Conservation (phyloP, 2,888 invertebrate species). For the Sialis lutaria region DNA sequence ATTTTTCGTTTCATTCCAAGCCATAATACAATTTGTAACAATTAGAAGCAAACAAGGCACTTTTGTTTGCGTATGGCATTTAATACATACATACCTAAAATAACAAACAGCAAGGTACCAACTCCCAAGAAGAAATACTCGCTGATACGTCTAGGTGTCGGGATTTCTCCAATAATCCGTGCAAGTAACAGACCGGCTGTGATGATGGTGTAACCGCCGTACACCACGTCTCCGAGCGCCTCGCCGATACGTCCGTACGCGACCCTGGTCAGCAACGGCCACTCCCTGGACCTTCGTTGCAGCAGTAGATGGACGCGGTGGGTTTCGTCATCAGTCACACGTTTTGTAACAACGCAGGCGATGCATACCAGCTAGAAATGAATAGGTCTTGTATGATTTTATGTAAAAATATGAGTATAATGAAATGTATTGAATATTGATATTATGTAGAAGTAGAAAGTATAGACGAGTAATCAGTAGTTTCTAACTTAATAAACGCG, state of each 20-base stretch:
- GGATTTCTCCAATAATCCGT: slow-evolving; percentile 45
- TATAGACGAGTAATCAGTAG: no score
- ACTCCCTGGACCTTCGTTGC: slow-evolving; percentile 55
- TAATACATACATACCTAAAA: slow-evolving; percentile 34
- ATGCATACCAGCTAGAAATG: slow-evolving; percentile 41
- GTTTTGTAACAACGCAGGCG: slow-evolving; percentile 47
- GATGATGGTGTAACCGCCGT: slow-evolving; percentile 53
- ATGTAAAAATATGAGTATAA: no score
- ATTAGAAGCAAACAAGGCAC: no score
- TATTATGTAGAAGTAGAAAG: no score
- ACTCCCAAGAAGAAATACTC: slow-evolving; percentile 53
- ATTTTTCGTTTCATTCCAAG: no score
- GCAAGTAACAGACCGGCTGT: slow-evolving; percentile 48
- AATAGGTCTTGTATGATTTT: neutral
- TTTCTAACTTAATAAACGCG: no score
- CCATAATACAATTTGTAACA: no score
- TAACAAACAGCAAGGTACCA: slow-evolving; percentile 48
- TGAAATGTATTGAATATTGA: no score
- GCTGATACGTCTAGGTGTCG: slow-evolving; percentile 38
- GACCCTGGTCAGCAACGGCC: slow-evolving; percentile 55
- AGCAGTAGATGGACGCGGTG: slow-evolving; percentile 45
- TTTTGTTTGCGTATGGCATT: no score
- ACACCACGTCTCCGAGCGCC: slow-evolving; percentile 45
- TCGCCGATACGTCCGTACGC: slow-evolving; percentile 56
- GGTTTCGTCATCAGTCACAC: slow-evolving; percentile 57